These are phyloP conservation scores for Callimorpha dominula DNA, from an alignment of 2,888 invertebrate species.

Conservation along the genomic window DNA sequence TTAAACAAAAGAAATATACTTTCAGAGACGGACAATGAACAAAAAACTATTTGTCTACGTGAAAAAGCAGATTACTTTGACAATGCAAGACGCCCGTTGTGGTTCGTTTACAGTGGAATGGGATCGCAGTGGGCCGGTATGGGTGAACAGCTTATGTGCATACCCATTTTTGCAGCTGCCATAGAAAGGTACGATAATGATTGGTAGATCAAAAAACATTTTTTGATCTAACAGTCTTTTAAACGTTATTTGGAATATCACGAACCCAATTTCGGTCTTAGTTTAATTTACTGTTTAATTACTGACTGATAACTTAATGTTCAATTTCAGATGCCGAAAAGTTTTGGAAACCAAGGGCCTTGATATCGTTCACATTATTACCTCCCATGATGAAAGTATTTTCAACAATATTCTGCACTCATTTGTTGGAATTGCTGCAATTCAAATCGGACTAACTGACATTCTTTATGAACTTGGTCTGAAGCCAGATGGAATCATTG, in stretches of 20 bases:
- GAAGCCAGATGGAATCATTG: conserved; percentile 88
- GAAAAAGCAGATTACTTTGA: conserved; percentile 66
- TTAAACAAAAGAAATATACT: background rate
- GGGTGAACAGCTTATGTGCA: conserved; percentile 88
- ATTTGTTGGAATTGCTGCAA: conserved; percentile 80
- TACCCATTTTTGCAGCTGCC: conserved; percentile 86
- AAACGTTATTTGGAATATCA: background rate
- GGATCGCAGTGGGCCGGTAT: conserved; percentile 90
- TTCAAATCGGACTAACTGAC: conserved; percentile 86
- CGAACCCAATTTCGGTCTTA: background rate
- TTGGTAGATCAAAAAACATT: too few relatives aligned
- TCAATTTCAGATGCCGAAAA: conserved; percentile 77
- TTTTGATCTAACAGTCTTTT: background rate
- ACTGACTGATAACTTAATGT: too few relatives aligned
- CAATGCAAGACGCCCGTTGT: conserved; percentile 82
- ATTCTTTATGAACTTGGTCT: conserved; percentile 83
- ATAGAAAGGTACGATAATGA: conserved; percentile 2
- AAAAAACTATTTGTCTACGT: conserved; percentile 59
- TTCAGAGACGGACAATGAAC: conserved; percentile 60
- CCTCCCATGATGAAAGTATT: conserved; percentile 85
- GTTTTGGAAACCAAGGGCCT: conserved; percentile 88
- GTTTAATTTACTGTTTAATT: too few relatives aligned
- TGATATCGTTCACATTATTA: conserved; percentile 89
- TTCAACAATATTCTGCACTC: conserved; percentile 85
- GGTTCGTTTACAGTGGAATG: conserved; percentile 91